A percentile compares a stretch with the other conserved stretches of the same genome.
Evolutionary conservation across 2,113 vertebrate genomes (phyloP).

Genomic region (Corythaixoides concolor): DNA sequence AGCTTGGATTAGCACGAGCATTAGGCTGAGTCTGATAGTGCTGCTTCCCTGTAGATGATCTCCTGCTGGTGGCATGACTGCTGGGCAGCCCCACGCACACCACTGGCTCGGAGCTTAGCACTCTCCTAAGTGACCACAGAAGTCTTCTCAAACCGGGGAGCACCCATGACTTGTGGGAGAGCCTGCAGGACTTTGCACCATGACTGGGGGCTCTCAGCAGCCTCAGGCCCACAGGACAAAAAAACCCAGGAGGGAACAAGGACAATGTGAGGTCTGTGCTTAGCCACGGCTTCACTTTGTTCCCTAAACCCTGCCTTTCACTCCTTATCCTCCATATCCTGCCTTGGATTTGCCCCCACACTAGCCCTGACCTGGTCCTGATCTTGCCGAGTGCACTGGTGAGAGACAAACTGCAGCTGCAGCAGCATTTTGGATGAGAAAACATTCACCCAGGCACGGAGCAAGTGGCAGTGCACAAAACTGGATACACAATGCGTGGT

Average conservation of each 20-base stretch:
- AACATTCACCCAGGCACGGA: rapidly evolving
- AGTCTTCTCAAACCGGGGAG: neutral
- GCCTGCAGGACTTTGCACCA: neutral
- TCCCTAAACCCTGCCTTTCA: neutral
- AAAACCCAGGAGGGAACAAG: neutral
- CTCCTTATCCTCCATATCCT: neutral
- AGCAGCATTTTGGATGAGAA: neutral
- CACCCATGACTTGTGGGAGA: neutral
- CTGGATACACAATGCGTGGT: neutral
- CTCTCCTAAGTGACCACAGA: neutral
- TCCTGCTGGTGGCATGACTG: neutral
- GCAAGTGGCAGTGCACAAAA: neutral
- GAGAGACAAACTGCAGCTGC: neutral
- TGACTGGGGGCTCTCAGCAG: neutral
- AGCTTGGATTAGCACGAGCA: too few relatives aligned
- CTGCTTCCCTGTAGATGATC: neutral
- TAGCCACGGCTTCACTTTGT: neutral
- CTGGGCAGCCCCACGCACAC: neutral
- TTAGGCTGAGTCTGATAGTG: neutral
- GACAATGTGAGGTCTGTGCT: neutral
- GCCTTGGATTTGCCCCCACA: neutral
- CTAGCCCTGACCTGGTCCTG: neutral
- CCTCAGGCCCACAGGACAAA: neutral
- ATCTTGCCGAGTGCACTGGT: neutral
- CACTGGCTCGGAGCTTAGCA: rapidly evolving